phyloP scores from a whole-genome alignment of 2,888 invertebrate species.

The Julus scanicus region DNA sequence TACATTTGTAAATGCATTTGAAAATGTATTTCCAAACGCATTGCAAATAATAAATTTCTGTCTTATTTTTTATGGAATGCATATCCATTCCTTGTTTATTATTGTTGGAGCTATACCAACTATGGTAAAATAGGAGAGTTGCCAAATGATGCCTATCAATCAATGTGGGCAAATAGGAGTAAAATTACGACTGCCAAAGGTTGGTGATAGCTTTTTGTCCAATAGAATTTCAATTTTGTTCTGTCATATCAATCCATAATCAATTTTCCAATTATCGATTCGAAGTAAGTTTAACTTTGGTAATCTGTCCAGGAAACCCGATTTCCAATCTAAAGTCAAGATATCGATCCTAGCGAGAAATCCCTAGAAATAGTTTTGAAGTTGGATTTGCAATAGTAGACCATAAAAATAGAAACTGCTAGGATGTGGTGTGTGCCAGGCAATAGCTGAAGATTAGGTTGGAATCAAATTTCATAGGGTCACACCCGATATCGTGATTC shows the following conservation, averaged over 20 bases:
- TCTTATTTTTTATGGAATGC: background rate
- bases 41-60: too few species aligned
- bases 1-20: too few species aligned
- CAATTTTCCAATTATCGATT: background rate
- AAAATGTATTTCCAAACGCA: too few species aligned
- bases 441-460: background rate
- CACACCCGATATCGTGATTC: background rate
- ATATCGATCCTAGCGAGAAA: background rate
- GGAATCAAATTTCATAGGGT: background rate
- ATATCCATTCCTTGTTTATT: background rate
- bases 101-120: background rate
- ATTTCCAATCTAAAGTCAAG: background rate
- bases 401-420: background rate
- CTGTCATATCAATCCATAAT: background rate
- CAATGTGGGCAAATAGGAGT: background rate
- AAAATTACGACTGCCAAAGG: background rate
- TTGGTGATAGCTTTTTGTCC: background rate
- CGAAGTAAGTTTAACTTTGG: background rate
- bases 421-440: background rate
- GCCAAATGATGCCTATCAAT: background rate
- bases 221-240: background rate
- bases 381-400: background rate
- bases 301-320: background rate
- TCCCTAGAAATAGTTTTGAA: background rate
- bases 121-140: background rate